These are phyloP conservation scores for Gavia stellata DNA, from an alignment of 2,113 vertebrate species.

Conservation along the genomic window DNA sequence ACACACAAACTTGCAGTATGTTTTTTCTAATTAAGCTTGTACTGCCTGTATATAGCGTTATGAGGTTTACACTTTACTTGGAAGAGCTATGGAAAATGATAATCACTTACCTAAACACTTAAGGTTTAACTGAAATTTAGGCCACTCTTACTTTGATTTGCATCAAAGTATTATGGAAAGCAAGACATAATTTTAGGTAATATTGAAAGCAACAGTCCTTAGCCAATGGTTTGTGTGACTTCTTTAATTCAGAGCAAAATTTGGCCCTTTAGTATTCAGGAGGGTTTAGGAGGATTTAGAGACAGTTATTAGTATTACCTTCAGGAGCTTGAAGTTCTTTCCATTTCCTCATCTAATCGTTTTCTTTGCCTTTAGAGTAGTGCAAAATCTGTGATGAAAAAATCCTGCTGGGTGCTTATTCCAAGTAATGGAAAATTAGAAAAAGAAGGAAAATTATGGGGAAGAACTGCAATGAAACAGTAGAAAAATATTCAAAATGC, in stretches of 20 bases:
- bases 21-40: not conserved
- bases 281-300: not conserved
- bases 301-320: not conserved
- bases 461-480: not conserved
- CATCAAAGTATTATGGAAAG: not conserved
- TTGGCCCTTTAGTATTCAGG: not conserved
- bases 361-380: not conserved
- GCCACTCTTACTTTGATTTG: not conserved
- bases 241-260: not conserved
- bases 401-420: not conserved
- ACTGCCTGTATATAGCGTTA: not conserved
- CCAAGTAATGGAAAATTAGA: not conserved
- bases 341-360: not conserved
- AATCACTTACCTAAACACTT: not conserved
- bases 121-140: not conserved
- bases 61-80: not conserved
- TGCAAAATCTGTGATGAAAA: not conserved
- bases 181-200: not conserved
- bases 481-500: conserved; percentile 9
- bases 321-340: not conserved
- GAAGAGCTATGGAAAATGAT: not conserved
- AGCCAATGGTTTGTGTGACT: not conserved
- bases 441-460: not conserved
- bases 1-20: not conserved
- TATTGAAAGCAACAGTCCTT: not conserved